These are phyloP conservation scores for Phortica magna DNA, from an alignment of 2,888 invertebrate genomes.

Conservation along the genomic window DNA sequence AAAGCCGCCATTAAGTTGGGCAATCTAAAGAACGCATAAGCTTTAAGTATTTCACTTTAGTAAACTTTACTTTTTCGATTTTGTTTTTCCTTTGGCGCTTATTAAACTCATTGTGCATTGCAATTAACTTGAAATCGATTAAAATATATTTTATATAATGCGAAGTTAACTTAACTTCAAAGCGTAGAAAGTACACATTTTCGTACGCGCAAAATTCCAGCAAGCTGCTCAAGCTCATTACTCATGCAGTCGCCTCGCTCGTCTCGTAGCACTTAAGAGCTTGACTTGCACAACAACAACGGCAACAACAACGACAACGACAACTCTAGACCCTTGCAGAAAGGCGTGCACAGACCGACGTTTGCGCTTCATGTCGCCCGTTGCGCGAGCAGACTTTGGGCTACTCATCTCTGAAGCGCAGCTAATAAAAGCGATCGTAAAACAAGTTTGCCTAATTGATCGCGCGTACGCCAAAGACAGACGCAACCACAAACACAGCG, in stretches of 20 bases:
- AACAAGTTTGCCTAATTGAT: slow-evolving; percentile 77
- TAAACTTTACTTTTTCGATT: too few relatives aligned
- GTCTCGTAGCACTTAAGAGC: not conserved
- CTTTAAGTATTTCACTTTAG: not conserved
- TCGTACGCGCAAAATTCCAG: slow-evolving; percentile 18
- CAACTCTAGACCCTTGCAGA: not conserved
- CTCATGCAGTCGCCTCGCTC: slow-evolving; percentile 18
- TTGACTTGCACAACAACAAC: too few relatives aligned
- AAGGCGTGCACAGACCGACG: not conserved
- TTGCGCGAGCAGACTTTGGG: not conserved
- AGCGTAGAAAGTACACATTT: slow-evolving; percentile 5
- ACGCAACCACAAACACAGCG: slow-evolving; percentile 33
- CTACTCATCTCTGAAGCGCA: slow-evolving; percentile 51
- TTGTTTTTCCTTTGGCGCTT: not conserved
- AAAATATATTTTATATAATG: not conserved
- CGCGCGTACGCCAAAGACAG: slow-evolving; percentile 75
- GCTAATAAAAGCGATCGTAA: slow-evolving; percentile 77
- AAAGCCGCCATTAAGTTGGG: not conserved
- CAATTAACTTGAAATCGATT: not conserved
- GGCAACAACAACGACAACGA: not conserved
- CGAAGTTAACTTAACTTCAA: not conserved
- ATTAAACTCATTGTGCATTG: not conserved
- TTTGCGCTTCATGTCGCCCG: not conserved
- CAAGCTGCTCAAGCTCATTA: slow-evolving; percentile 21
- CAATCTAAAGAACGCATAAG: not conserved